Percentiles rank a stretch among this genome's conserved stretches.
These are phyloP conservation scores for Drosophila sproati DNA, from an alignment of 1,140 invertebrate species.

Conservation along the genomic window DNA sequence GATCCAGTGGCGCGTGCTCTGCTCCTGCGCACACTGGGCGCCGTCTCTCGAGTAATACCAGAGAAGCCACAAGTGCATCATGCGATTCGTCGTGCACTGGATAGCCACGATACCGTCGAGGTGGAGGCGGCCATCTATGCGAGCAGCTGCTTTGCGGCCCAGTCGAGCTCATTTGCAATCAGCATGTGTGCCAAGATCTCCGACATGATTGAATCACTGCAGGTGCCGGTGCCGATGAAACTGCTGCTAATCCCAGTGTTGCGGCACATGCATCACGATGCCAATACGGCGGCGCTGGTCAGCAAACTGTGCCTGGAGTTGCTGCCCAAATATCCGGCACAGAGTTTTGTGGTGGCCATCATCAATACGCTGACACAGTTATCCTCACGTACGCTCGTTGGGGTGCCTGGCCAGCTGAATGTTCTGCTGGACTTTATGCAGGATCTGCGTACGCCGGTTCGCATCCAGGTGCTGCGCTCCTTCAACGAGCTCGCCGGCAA, in stretches of 20 bases:
- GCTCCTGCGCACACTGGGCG: slow-evolving; percentile 95
- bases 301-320: slow-evolving; percentile 92
- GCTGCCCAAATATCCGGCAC: slow-evolving; percentile 93
- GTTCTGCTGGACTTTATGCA: slow-evolving; percentile 86
- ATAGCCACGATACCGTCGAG: slow-evolving; percentile 97
- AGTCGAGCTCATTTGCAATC: slow-evolving; percentile 97
- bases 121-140: slow-evolving; percentile 98
- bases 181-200: slow-evolving; percentile 98
- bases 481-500: slow-evolving; percentile 90
- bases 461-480: slow-evolving; percentile 90
- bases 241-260: slow-evolving; percentile 95
- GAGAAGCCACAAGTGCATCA: slow-evolving; percentile 98
- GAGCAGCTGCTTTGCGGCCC: slow-evolving; percentile 95
- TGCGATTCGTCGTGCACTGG: slow-evolving; percentile 94
- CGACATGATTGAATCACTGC: slow-evolving; percentile 96
- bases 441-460: slow-evolving; percentile 89
- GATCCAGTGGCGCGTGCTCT: slow-evolving; percentile 97
- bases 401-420: slow-evolving; percentile 94
- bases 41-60: slow-evolving; percentile 95
- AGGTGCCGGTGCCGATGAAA: slow-evolving; percentile 96
- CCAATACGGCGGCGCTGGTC: slow-evolving; percentile 93
- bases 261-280: slow-evolving; percentile 97
- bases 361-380: slow-evolving; percentile 95
- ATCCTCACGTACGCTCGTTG: slow-evolving; percentile 94
- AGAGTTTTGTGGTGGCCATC: slow-evolving; percentile 94